phyloP scores from a whole-genome alignment of 2,888 invertebrate species.

The Arrhopalites spinosus region DNA sequence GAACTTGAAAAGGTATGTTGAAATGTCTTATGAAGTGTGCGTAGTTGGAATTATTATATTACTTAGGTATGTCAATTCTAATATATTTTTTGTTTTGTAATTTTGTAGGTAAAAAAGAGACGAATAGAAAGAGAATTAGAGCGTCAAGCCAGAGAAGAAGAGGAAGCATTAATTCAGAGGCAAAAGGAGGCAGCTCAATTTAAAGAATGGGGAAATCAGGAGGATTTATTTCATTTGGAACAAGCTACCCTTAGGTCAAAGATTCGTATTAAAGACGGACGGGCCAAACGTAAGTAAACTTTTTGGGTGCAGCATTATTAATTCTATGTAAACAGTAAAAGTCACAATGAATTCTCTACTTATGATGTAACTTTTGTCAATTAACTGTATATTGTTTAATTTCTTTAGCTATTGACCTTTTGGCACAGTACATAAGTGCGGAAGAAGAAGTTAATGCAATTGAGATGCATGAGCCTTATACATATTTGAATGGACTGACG shows the following conservation, averaged over 20 bases:
- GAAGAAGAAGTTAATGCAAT: constrained; percentile 88
- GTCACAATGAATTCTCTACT: too few relatives aligned
- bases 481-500: constrained; percentile 87
- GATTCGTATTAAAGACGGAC: constrained; percentile 93
- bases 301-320: too few relatives aligned
- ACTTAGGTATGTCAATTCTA: too few relatives aligned
- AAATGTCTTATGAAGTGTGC: neutral
- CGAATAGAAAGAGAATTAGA: constrained; percentile 87
- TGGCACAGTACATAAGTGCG: constrained; percentile 93
- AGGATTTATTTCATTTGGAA: constrained; percentile 96
- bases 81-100: too few relatives aligned
- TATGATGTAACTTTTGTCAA: too few relatives aligned
- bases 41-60: neutral
- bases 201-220: constrained; percentile 92
- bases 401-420: constrained; percentile 95
- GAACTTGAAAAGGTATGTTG: constrained; percentile 82
- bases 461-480: constrained; percentile 98
- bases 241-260: constrained; percentile 92
- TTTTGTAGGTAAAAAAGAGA: constrained; percentile 77
- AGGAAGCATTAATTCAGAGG: constrained; percentile 81
- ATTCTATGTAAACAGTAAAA: too few relatives aligned
- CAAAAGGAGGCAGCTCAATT: constrained; percentile 88
- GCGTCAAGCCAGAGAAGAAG: constrained; percentile 78
- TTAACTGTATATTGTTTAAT: too few relatives aligned
- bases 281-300: too few relatives aligned